phyloP scores from a whole-genome alignment of 2,113 vertebrate species.

The Siphamia tubifer region DNA sequence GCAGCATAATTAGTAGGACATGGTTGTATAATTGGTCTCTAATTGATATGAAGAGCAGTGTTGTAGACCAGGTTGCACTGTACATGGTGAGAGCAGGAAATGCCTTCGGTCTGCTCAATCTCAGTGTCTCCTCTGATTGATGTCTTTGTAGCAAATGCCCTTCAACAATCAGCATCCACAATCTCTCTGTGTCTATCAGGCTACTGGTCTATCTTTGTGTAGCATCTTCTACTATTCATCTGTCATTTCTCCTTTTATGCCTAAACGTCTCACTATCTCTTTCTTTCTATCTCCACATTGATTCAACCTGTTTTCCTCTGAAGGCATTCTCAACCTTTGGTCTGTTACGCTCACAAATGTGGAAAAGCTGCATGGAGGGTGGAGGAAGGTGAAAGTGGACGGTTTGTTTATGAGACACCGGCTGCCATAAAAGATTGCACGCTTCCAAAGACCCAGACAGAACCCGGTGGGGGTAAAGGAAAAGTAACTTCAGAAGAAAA shows the following conservation, averaged over 20 bases:
- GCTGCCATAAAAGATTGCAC: conserved; percentile 8
- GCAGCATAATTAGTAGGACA: conserved; percentile 69
- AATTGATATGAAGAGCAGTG: conserved; percentile 68
- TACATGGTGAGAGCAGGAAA: conserved; percentile 42
- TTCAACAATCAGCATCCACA: conserved; percentile 49
- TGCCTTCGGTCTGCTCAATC: conserved; percentile 21
- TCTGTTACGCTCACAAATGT: conserved; percentile 16
- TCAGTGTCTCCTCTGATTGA: conserved; percentile 55
- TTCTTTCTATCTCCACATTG: conserved; percentile 39
- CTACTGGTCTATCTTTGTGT: conserved; percentile 48
- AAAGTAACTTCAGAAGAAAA: conserved; percentile 22
- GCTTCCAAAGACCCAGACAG: conserved; percentile 7
- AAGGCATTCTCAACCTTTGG: conserved; percentile 51
- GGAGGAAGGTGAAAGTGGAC: conserved; percentile 8
- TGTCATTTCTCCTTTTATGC: conserved; percentile 48
- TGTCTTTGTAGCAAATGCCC: conserved; percentile 62
- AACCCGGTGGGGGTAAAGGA: not conserved
- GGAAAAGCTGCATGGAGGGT: conserved; percentile 27
- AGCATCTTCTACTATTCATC: conserved; percentile 55
- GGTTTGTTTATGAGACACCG: conserved; percentile 36
- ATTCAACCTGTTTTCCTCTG: conserved; percentile 20
- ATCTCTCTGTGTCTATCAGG: conserved; percentile 48
- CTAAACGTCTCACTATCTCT: conserved; percentile 48
- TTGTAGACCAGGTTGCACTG: conserved; percentile 42
- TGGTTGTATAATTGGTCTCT: conserved; percentile 67